Percentiles rank a stretch among this genome's conserved stretches.
These are phyloP conservation scores for Colossoma macropomum DNA, from an alignment of 2,113 vertebrate species.

Conservation along the genomic window DNA sequence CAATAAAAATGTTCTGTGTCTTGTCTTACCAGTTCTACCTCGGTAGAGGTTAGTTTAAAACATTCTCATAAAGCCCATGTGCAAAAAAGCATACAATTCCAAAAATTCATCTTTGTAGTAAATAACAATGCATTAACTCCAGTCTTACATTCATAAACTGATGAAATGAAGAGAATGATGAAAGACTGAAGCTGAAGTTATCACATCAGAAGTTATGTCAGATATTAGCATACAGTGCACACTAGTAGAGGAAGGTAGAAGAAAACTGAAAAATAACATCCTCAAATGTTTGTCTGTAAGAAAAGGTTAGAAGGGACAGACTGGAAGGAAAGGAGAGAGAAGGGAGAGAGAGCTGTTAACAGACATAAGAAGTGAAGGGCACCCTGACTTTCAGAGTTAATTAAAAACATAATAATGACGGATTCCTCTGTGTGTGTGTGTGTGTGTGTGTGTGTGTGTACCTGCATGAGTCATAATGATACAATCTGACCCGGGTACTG, in stretches of 20 bases:
- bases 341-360: conserved; percentile 60
- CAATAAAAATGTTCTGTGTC: no score
- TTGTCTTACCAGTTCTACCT: no score
- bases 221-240: not conserved
- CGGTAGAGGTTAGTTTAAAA: no score
- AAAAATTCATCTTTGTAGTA: no score
- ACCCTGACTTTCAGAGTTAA: conserved; percentile 80
- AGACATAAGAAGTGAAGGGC: conserved; percentile 74
- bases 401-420: conserved; percentile 73
- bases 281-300: not conserved
- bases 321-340: not conserved
- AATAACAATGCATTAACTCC: no score
- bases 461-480: conserved; percentile 68
- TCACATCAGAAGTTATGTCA: no score
- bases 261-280: not conserved
- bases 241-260: not conserved
- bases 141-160: no score
- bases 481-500: conserved; percentile 75
- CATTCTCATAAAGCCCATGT: no score
- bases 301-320: not conserved
- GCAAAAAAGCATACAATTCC: no score
- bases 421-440: conserved; percentile 65
- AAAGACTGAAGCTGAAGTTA: no score
- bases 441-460: conserved; percentile 41
- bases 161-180: no score